Percentiles rank a stretch among this genome's conserved stretches.
Evolutionary conservation across 2,888 invertebrate species (phyloP).

Genomic region (Chrysolina oricalcia): DNA sequence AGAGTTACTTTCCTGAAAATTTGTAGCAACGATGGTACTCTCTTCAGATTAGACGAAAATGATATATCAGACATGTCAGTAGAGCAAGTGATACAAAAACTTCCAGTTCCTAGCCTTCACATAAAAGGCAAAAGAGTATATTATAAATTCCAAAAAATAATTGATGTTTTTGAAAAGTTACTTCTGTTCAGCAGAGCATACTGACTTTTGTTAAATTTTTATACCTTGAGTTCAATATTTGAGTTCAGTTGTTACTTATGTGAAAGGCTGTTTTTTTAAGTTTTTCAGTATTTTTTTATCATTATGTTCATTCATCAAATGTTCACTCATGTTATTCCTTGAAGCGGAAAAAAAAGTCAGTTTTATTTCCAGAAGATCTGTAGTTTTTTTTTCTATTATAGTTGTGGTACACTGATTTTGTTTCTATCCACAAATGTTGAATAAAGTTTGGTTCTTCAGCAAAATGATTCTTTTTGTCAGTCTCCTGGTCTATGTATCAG

Average conservation of each 20-base stretch:
- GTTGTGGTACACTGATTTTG: background rate
- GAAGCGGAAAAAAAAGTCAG: background rate
- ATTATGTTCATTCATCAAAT: background rate
- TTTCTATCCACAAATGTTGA: background rate
- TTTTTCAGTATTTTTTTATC: background rate
- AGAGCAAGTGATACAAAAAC: background rate
- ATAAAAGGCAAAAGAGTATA: background rate
- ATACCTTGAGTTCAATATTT: background rate
- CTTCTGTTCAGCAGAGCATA: background rate
- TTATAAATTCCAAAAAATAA: background rate
- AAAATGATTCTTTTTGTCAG: background rate
- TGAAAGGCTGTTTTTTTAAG: background rate
- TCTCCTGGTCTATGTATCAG: background rate
- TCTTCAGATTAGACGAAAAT: slow-evolving; percentile 4
- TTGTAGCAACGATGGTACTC: background rate
- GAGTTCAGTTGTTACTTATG: background rate
- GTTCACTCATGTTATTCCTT: background rate
- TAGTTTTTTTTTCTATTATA: background rate
- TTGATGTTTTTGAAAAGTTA: background rate
- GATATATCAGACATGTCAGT: background rate
- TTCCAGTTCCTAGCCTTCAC: background rate
- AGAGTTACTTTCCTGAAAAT: background rate
- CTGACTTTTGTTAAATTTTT: background rate
- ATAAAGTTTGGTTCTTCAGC: background rate
- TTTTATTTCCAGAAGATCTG: background rate